Evolutionary conservation across 2,797 vertebrate species (phyloP), one percentile per base, ranked within the genome.

Genomic region (Rhadinocentrus ornatus): DNA sequence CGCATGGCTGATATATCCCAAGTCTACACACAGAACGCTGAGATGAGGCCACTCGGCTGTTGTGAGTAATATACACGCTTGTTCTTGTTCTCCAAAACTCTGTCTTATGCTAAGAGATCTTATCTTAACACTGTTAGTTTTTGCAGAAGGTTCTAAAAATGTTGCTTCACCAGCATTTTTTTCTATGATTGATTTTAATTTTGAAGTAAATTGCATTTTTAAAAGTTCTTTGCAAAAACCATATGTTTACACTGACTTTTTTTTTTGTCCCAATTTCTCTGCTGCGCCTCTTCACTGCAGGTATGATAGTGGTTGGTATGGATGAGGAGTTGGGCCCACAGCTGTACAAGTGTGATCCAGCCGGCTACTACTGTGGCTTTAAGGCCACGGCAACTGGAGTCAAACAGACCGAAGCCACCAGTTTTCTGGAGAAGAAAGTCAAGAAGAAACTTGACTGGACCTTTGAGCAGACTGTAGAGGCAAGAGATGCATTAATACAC

Each of bases 361-460:
- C 96, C 0, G 96, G 97, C 16, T 98, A 98, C 89, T 99, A 97
- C 70, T 99, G 97, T 77, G 97, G 97, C 44, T 98, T 98, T 87
- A 98, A 98, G 91, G 97, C 96, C 86, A 98, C 97, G 0, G 96
- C 97, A 63, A 96, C 96, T 27, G 97, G 97, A 50, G 96, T 98
- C 71, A 99, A 98, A 86, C 97, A 98, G 80, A 96, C 96, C 1
- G 96, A 98, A 80, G 97, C 97, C 69, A 98, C 96, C 85, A 98
- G 97, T 90, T 99, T 97, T 89, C 94, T 99, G 68, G 97, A 99
- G 93, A 98, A 99, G 91, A 99, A 98, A 92, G 93, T 97, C 77
- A 99, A 98, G 93, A 98, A 99, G 95, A 98, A 98, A 91, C 93
- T 96, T 88, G 97, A 99, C 56, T 98, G 96, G 97, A 96, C 95